These are phyloP conservation scores for Cremastinae sp. DNA, from an alignment of 2,888 invertebrate genomes.

Conservation along the genomic window DNA sequence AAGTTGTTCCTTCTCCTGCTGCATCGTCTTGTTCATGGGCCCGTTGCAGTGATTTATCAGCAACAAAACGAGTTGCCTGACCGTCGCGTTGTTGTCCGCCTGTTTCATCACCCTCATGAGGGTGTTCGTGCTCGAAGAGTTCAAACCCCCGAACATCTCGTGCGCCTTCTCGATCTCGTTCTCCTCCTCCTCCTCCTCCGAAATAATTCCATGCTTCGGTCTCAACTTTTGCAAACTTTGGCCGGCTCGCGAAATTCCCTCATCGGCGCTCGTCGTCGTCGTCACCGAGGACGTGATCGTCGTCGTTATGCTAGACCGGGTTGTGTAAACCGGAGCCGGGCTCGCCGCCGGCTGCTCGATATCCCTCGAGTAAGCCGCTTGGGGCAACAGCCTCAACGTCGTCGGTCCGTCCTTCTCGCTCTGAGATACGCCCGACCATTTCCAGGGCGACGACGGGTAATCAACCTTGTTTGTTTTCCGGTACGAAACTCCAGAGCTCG, in stretches of 20 bases:
- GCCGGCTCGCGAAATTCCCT: slow-evolving; percentile 45
- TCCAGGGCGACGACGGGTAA: slow-evolving; percentile 69
- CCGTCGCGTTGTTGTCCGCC: slow-evolving; percentile 89
- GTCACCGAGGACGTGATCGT: slow-evolving; percentile 74
- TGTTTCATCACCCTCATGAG: slow-evolving; percentile 91
- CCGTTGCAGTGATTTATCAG: slow-evolving; percentile 89
- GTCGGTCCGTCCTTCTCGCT: slow-evolving; percentile 74
- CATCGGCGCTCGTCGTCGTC: slow-evolving; percentile 64
- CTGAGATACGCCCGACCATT: slow-evolving; percentile 65
- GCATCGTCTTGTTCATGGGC: slow-evolving; percentile 86
- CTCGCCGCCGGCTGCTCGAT: slow-evolving; percentile 69
- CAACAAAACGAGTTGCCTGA: slow-evolving; percentile 87
- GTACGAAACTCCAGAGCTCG: slow-evolving; percentile 72
- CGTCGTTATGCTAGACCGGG: slow-evolving; percentile 74
- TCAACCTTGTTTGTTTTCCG: slow-evolving; percentile 71
- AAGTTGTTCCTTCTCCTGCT: slow-evolving; percentile 86
- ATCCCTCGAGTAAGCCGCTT: slow-evolving; percentile 63
- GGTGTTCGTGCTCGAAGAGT: slow-evolving; percentile 88
- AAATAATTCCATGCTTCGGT: slow-evolving; percentile 77
- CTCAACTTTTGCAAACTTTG: slow-evolving; percentile 23
- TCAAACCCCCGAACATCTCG: slow-evolving; percentile 88
- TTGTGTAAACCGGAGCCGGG: slow-evolving; percentile 72
- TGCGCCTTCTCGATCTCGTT: slow-evolving; percentile 87
- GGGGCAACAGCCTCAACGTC: slow-evolving; percentile 74
- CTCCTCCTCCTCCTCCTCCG: slow-evolving; percentile 85